Conservation (phyloP, 2,113 vertebrate genomes). For the Campylorhamphus procurvoides region DNA sequence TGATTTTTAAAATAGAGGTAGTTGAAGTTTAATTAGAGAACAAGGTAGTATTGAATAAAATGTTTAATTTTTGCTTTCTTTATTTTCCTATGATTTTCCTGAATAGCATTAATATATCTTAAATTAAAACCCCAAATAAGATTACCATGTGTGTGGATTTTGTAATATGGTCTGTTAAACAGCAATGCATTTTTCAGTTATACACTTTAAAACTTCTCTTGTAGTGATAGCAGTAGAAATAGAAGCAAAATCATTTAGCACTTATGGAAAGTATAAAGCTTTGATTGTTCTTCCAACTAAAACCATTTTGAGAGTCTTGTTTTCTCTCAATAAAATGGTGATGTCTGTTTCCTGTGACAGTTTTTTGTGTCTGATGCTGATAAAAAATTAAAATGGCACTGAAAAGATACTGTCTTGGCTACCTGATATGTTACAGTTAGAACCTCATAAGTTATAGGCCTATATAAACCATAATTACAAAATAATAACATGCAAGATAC, state of each 20-base stretch:
- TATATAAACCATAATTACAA: neutral
- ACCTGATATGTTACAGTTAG: neutral
- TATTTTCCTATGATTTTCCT: neutral
- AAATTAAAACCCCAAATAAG: neutral
- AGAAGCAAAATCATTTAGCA: neutral
- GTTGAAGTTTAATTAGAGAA: neutral
- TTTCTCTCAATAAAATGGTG: neutral
- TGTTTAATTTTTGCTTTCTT: neutral
- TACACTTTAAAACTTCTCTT: neutral
- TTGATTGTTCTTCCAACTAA: neutral
- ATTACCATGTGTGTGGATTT: neutral
- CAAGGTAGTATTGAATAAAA: neutral
- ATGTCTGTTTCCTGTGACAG: neutral
- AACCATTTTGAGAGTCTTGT: neutral
- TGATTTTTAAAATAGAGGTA: neutral
- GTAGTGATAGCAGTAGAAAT: neutral
- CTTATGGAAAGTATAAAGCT: neutral
- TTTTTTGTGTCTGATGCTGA: neutral
- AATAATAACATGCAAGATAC: neutral
- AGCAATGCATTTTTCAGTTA: neutral
- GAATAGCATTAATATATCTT: neutral
- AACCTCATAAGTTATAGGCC: neutral
- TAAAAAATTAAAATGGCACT: neutral
- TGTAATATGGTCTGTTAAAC: neutral
- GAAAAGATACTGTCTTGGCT: neutral